phyloP scores from a whole-genome alignment of 2,113 vertebrate species.

The Kryptolebias marmoratus region DNA sequence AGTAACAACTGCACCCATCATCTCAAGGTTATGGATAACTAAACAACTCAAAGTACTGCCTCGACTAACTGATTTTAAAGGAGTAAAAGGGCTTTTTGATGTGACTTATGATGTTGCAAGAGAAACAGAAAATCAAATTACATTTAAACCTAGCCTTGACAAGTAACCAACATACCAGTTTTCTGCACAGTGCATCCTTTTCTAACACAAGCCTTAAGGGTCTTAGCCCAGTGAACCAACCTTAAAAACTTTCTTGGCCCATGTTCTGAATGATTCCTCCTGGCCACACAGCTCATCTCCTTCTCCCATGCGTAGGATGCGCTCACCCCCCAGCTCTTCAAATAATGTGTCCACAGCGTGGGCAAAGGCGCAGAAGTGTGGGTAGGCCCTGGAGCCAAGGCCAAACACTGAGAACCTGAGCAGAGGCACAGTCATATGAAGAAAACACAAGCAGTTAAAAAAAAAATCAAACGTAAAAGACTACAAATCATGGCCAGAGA shows the following conservation, averaged over 20 bases:
- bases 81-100: background rate
- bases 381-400: slow-evolving; percentile 95
- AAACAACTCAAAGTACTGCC: slow-evolving; percentile 1
- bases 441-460: slow-evolving; percentile 3
- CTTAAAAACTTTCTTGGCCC: slow-evolving; percentile 99
- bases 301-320: slow-evolving; percentile 97
- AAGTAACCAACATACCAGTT: background rate
- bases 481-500: background rate
- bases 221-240: slow-evolving; percentile 70
- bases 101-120: background rate
- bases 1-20: background rate
- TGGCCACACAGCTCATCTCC: slow-evolving; percentile 98
- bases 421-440: slow-evolving; percentile 15
- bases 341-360: slow-evolving; percentile 96
- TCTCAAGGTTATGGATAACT: slow-evolving; percentile 9
- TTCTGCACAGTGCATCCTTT: background rate
- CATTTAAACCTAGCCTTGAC: background rate
- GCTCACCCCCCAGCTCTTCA: slow-evolving; percentile 95
- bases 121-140: background rate
- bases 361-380: slow-evolving; percentile 98
- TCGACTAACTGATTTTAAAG: slow-evolving; percentile 7
- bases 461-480: background rate
- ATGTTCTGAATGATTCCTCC: slow-evolving; percentile 97
- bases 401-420: slow-evolving; percentile 96
- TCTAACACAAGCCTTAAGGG: background rate